phyloP scores from a whole-genome alignment of 1,140 invertebrate species.

The Bombyx mandarina region DNA sequence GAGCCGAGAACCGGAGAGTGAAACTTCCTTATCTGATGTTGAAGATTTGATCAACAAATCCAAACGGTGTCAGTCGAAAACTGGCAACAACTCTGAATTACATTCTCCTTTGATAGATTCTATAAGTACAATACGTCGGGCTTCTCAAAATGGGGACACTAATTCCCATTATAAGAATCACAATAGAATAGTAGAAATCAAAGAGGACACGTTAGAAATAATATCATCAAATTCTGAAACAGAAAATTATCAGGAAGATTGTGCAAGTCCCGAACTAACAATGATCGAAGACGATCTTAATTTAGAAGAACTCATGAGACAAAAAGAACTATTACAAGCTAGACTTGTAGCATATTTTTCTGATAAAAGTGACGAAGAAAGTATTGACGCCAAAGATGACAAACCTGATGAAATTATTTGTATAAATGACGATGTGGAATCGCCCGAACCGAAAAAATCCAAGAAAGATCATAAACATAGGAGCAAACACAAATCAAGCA shows the following conservation, averaged over 20 bases:
- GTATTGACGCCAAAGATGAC: conserved; percentile 9
- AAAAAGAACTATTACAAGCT: conserved; percentile 82
- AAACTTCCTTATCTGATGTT: conserved; percentile 54
- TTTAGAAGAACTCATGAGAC: conserved; percentile 89
- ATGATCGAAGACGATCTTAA: conserved; percentile 89
- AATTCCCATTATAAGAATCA: not conserved
- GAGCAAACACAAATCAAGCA: conserved; percentile 33
- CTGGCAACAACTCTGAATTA: not conserved
- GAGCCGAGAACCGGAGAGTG: conserved; percentile 44
- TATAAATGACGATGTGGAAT: conserved; percentile 32
- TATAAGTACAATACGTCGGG: conserved; percentile 6
- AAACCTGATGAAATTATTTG: conserved; percentile 26
- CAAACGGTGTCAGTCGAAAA: conserved; percentile 19
- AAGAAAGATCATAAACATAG: conserved; percentile 19
- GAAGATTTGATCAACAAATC: conserved; percentile 50
- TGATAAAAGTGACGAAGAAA: conserved; percentile 56
- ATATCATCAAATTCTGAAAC: conserved; percentile 80
- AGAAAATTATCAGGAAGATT: conserved; percentile 78
- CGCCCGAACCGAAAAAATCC: conserved; percentile 23
- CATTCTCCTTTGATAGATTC: not conserved
- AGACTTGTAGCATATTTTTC: conserved; percentile 73
- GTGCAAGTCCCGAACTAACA: conserved; percentile 81
- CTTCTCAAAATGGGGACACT: conserved; percentile 36
- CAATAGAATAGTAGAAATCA: conserved; percentile 2
- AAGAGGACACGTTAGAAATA: conserved; percentile 70